Percentiles rank a stretch among this genome's conserved stretches.
These are phyloP conservation scores for Sandelia bainsii DNA, from an alignment of 2,797 vertebrate species.

Conservation along the genomic window DNA sequence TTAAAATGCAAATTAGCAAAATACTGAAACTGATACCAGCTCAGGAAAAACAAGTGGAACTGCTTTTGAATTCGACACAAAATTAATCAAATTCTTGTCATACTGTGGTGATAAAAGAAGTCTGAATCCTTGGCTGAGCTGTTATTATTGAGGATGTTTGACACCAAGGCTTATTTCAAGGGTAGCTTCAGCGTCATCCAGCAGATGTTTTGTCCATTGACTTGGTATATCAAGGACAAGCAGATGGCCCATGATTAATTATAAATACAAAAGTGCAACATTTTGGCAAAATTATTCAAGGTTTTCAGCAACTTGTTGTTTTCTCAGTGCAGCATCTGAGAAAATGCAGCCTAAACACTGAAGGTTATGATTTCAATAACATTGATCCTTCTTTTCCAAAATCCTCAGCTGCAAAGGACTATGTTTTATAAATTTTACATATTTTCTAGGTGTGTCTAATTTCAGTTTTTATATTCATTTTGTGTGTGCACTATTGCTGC, in stretches of 20 bases:
- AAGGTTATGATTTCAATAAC: background rate
- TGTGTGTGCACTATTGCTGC: background rate
- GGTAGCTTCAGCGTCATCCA: slow-evolving; percentile 57
- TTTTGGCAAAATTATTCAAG: slow-evolving; percentile 44
- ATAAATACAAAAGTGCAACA: slow-evolving; percentile 49
- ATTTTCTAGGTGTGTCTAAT: background rate
- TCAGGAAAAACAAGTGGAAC: slow-evolving; percentile 4
- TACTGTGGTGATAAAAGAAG: slow-evolving; percentile 38
- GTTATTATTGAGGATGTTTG: slow-evolving; percentile 52
- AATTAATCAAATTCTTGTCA: slow-evolving; percentile 14
- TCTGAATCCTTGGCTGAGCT: slow-evolving; percentile 53
- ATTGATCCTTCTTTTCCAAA: background rate
- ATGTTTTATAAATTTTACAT: background rate
- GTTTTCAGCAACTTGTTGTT: slow-evolving; percentile 32
- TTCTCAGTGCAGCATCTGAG: background rate
- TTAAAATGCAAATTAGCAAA: slow-evolving; percentile 8
- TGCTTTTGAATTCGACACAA: background rate
- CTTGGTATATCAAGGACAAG: slow-evolving; percentile 66
- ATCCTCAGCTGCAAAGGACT: background rate
- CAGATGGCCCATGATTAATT: slow-evolving; percentile 59
- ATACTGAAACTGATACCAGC: background rate
- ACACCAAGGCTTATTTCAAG: slow-evolving; percentile 74
- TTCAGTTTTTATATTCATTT: background rate
- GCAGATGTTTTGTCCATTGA: slow-evolving; percentile 68
- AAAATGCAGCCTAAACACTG: background rate